These are phyloP conservation scores for Ceratitis capitata DNA, from an alignment of 1,140 invertebrate species.

Conservation along the genomic window DNA sequence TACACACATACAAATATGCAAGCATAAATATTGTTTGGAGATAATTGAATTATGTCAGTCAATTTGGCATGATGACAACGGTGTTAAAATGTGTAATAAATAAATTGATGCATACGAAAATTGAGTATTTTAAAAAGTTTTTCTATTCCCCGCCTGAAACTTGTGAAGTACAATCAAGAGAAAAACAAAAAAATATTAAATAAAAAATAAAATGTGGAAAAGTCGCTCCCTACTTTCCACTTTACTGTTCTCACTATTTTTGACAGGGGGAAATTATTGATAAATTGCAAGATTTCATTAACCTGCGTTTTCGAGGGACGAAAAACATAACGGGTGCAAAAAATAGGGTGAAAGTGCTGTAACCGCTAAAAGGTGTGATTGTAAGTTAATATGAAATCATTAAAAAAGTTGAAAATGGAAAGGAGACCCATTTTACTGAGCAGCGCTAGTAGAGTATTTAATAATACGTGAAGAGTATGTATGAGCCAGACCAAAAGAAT, in stretches of 20 bases:
- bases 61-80: not conserved
- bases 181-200: not conserved
- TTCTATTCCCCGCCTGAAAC: not conserved
- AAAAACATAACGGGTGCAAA: no score
- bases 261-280: not conserved
- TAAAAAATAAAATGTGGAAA: not conserved
- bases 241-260: not conserved
- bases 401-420: no score
- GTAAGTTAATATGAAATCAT: no score
- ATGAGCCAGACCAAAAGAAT: no score
- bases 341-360: no score
- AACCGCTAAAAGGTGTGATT: no score
- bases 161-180: not conserved
- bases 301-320: no score
- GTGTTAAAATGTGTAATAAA: not conserved
- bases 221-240: no score
- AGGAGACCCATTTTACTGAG: no score
- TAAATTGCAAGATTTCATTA: not conserved
- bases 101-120: not conserved
- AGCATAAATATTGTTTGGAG: no score
- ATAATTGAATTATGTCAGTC: not conserved
- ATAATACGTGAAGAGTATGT: no score
- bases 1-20: not conserved
- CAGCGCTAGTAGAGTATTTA: no score
- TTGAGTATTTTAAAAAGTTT: not conserved